Conservation (phyloP, 2,888 invertebrate genomes). For the Protodeltote pygarga region DNA sequence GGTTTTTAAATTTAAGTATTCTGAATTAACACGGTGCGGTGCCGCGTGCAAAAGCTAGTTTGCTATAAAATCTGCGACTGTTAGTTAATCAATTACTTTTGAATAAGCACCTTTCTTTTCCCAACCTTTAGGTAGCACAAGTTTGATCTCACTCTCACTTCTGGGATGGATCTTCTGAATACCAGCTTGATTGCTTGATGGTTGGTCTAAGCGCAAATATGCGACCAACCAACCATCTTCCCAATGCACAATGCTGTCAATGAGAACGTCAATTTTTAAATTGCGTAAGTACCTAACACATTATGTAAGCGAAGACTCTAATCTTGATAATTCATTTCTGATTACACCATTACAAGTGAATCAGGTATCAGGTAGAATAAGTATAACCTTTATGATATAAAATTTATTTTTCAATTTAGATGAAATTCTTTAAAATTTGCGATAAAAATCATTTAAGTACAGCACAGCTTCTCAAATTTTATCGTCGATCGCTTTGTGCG, state of each 20-base stretch:
- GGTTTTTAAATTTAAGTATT: no score
- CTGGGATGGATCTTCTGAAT: no score
- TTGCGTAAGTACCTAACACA: slow-evolving; percentile 18
- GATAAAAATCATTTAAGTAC: slow-evolving; percentile 9
- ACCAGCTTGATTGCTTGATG: no score
- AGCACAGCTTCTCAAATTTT: slow-evolving; percentile 4
- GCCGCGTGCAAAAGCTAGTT: no score
- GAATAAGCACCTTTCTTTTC: no score
- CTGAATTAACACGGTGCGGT: no score
- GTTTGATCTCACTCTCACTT: no score
- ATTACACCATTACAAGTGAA: slow-evolving; percentile 28
- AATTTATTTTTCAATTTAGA: slow-evolving; percentile 3
- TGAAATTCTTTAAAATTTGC: not conserved
- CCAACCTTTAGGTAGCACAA: no score
- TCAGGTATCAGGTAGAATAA: slow-evolving; percentile 5
- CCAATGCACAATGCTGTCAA: slow-evolving; percentile 19
- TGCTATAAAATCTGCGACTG: no score
- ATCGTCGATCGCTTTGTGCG: slow-evolving; percentile 27
- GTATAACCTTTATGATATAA: not conserved
- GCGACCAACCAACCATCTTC: not conserved
- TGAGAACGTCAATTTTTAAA: slow-evolving; percentile 5
- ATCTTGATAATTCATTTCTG: slow-evolving; percentile 9
- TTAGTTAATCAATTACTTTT: no score
- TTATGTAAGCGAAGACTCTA: slow-evolving; percentile 26
- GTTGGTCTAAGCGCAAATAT: not conserved